Evolutionary conservation across 2,888 invertebrate genomes (phyloP), one percentile per base, ranked within the genome.

Genomic region (Morpho helenor): DNA sequence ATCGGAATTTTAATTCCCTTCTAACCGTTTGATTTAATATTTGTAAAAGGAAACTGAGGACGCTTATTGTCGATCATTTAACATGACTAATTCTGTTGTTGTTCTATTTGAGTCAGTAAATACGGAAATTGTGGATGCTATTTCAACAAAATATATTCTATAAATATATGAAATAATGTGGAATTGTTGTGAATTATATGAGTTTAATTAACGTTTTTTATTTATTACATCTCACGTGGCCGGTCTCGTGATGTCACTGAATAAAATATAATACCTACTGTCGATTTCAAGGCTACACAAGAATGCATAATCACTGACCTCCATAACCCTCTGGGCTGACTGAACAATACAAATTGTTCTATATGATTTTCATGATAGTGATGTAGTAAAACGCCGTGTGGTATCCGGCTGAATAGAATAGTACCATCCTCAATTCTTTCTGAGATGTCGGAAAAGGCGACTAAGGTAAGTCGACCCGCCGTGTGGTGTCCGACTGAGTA

Each of bases 231-330:
- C 60, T 76, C 76, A 76, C 75, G 72, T 78, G 76, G 71, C 60
- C 46, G 54, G 64, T 72, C 67, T 73, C 69, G 72, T 79, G 77
- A 77, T 76, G 70, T 73, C 72, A 73, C 56, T 65, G 64, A 50
- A 45, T 54, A 54, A 59, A 54, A 53, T 49, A 46, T 62, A 57
- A 63, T 65, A 44, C 52, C 44, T 43, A 70, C 70, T 63, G 65
- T 61, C 66, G 56, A 73, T 67, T 66, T 62, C 75, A 76, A 74
- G 76, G 78, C 68, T 70, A 68, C 40, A 57, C 40, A 57, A 57
- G 43, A 57, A 57, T 57, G 57, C 45, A 57, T 40, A 49, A 41
- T 48, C 31, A 31, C 31, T 31, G 31, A 31, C 31, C 31, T 31
- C 31, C 31, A 31, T 31, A 31, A 31, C 31, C 31, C 31, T 31